phyloP scores from a whole-genome alignment of 2,888 invertebrate genomes.

The Abrostola tripartita region DNA sequence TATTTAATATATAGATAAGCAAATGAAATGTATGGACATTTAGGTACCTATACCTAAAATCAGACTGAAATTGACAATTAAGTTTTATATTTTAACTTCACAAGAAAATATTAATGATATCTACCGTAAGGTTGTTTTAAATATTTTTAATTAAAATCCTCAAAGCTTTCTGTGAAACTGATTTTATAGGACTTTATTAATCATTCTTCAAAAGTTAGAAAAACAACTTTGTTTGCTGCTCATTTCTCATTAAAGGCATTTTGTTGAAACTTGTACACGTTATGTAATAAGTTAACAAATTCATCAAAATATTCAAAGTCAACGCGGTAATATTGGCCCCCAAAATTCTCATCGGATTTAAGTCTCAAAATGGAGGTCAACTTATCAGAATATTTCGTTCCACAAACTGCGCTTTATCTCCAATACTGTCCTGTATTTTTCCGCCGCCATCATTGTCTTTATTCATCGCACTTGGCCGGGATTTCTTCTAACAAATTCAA shows the following conservation, averaged over 20 bases:
- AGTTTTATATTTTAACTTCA: too few relatives aligned
- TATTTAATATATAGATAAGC: too few relatives aligned
- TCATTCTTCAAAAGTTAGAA: conserved; percentile 5
- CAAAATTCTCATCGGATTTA: conserved; percentile 21
- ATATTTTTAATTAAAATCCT: conserved; percentile 23
- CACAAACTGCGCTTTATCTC: conserved; percentile 47
- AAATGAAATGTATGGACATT: too few relatives aligned
- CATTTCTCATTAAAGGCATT: conserved; percentile 6
- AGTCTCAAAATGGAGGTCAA: conserved; percentile 35
- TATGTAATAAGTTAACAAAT: neutral
- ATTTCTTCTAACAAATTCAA: conserved; percentile 65
- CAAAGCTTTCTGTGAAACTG: neutral
- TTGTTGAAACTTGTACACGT: conserved; percentile 2
- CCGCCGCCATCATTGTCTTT: conserved; percentile 48
- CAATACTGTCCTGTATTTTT: conserved; percentile 46
- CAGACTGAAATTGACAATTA: too few relatives aligned
- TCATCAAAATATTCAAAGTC: conserved; percentile 3
- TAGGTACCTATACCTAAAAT: too few relatives aligned
- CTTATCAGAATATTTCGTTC: conserved; percentile 51
- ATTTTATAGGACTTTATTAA: conserved; percentile 16
- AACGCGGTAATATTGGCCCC: conserved; percentile 12
- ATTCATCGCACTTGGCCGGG: conserved; percentile 54
- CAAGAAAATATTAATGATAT: too few relatives aligned
- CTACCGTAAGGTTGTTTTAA: neutral
- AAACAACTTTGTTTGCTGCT: conserved; percentile 11